A percentile compares a stretch with the other conserved stretches of the same genome.
Conservation (phyloP, 2,113 vertebrate genomes). For the Pachyramphus minor region DNA sequence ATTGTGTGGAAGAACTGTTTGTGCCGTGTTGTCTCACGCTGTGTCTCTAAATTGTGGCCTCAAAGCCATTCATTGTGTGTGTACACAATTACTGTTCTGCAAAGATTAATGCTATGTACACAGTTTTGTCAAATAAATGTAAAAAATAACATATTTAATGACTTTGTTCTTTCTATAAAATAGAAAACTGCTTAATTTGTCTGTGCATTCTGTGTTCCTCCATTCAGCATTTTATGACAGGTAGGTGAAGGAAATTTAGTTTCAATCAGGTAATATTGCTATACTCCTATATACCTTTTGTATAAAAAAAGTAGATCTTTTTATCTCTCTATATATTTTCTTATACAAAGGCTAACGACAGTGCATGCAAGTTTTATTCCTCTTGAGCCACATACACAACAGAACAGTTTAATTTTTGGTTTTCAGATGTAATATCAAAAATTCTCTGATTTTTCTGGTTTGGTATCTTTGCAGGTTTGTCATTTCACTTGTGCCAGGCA, state of each 20-base stretch:
- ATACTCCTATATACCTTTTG: background rate
- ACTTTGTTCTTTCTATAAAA: background rate
- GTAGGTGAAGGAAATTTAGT: background rate
- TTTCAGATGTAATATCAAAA: background rate
- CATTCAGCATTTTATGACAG: background rate
- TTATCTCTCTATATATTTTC: background rate
- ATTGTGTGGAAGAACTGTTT: background rate
- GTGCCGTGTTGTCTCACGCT: background rate
- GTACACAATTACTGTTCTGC: background rate
- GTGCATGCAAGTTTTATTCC: background rate
- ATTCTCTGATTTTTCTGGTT: background rate
- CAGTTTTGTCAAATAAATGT: background rate
- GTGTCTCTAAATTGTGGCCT: background rate
- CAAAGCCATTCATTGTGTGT: background rate
- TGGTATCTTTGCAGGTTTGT: background rate
- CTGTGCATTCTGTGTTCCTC: background rate
- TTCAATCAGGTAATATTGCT: background rate
- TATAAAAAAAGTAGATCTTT: background rate
- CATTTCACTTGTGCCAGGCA: fast-evolving
- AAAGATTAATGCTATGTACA: background rate
- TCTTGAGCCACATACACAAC: background rate
- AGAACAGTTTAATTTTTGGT: background rate
- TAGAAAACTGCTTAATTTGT: background rate
- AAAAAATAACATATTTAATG: background rate
- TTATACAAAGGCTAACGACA: background rate